Percentiles rank a stretch among this genome's conserved stretches.
Evolutionary conservation across 2,888 invertebrate species (phyloP).

Genomic region (Ochropleura leucogaster): DNA sequence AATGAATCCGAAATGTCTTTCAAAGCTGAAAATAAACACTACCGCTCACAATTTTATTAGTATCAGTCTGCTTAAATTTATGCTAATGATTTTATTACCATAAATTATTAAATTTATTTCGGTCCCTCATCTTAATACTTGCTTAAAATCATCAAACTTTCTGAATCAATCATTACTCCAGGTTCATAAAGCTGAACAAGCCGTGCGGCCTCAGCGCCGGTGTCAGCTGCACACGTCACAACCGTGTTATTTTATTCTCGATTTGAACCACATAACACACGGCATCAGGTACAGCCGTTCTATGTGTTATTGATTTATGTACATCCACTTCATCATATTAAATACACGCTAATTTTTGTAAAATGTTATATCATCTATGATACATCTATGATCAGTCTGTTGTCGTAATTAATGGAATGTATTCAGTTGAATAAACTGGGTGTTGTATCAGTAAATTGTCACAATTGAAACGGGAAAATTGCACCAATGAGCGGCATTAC

Average conservation of each 20-base stretch:
- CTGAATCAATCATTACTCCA: conserved; percentile 45
- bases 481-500: conserved; percentile 24
- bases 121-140: conserved; percentile 86
- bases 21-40: conserved; percentile 64
- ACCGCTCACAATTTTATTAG: conserved; percentile 77
- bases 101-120: conserved; percentile 78
- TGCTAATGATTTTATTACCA: conserved; percentile 76
- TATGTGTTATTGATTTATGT: conserved; percentile 51
- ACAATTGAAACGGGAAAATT: conserved; percentile 40
- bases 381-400: conserved; percentile 82
- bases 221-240: conserved; percentile 61
- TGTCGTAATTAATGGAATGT: conserved; percentile 81
- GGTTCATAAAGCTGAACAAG: conserved; percentile 33
- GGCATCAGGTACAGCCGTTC: conserved; percentile 58
- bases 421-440: conserved; percentile 59
- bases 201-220: conserved; percentile 34
- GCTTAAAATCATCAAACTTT: conserved; percentile 65
- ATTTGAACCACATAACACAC: conserved; percentile 42
- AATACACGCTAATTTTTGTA: conserved; percentile 64
- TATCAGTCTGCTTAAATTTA: conserved; percentile 84
- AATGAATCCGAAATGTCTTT: conserved; percentile 45
- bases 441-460: conserved; percentile 30
- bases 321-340: conserved; percentile 57
- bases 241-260: conserved; percentile 48
- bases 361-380: conserved; percentile 68